Percentiles rank a stretch among this genome's conserved stretches.
These are phyloP conservation scores for Sminthopsis crassicaudata DNA, from an alignment of 2,113 vertebrate species.

Conservation along the genomic window DNA sequence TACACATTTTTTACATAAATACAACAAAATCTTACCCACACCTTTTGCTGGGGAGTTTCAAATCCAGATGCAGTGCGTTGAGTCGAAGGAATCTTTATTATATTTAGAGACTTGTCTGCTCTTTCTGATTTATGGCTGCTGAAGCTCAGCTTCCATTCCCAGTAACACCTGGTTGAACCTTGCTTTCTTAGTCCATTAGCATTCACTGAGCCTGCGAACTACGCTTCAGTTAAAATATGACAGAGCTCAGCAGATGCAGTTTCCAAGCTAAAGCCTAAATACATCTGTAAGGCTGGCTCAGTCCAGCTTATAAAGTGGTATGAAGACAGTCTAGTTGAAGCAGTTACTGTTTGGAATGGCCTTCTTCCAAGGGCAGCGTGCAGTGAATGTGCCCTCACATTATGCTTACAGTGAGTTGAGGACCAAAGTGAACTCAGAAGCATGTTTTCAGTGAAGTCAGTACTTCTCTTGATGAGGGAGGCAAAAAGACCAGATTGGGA, in stretches of 20 bases:
- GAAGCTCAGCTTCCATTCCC: constrained; percentile 67
- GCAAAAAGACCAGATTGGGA: not conserved
- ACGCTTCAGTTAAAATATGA: constrained; percentile 67
- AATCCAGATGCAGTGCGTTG: constrained; percentile 75
- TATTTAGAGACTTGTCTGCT: constrained; percentile 75
- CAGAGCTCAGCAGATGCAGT: constrained; percentile 47
- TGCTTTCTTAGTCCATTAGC: constrained; percentile 70
- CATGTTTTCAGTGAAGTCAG: not conserved
- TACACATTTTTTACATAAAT: constrained; percentile 74
- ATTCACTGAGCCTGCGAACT: constrained; percentile 66
- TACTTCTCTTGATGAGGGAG: not conserved
- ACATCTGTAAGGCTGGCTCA: constrained; percentile 44
- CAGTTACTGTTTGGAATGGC: constrained; percentile 41
- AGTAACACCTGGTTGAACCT: constrained; percentile 73
- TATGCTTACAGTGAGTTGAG: not conserved
- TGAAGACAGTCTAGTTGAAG: not conserved
- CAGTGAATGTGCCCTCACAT: not conserved
- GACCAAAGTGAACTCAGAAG: not conserved
- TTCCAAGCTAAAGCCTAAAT: constrained; percentile 64
- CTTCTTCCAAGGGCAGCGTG: not conserved
- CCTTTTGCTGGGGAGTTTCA: constrained; percentile 67
- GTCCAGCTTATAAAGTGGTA: not conserved
- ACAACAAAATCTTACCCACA: constrained; percentile 72
- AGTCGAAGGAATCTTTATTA: constrained; percentile 71
- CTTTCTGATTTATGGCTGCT: constrained; percentile 74